A percentile compares a stretch with the other conserved stretches of the same genome.
Conservation (phyloP, 2,797 vertebrate species). For the Pempheris klunzingeri region DNA sequence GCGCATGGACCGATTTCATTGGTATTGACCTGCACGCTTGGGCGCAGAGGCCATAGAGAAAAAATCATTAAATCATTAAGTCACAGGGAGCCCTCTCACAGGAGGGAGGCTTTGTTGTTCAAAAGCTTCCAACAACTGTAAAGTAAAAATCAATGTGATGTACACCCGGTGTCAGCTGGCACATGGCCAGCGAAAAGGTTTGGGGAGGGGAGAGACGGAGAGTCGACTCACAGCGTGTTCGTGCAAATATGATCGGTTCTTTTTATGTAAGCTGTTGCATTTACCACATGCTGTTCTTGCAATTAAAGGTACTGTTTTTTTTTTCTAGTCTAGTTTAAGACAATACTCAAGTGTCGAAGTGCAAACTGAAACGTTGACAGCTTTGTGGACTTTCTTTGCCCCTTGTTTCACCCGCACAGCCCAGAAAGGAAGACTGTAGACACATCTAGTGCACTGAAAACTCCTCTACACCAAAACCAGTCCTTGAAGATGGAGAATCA, state of each 20-base stretch:
- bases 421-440: background rate
- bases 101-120: constrained; percentile 39
- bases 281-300: background rate
- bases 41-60: constrained; percentile 21
- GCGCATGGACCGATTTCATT: constrained; percentile 15
- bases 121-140: constrained; percentile 39
- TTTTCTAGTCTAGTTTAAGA: background rate
- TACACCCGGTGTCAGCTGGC: constrained; percentile 32
- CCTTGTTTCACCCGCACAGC: too few species aligned
- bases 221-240: background rate
- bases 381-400: too few species aligned
- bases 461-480: too few species aligned
- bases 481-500: too few species aligned
- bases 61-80: constrained; percentile 53
- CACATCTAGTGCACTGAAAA: too few species aligned
- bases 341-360: too few species aligned
- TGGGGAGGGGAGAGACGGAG: background rate
- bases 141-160: constrained; percentile 59
- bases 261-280: background rate
- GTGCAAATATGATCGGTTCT: background rate
- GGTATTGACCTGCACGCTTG: constrained; percentile 34
- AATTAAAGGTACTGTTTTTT: too few species aligned
- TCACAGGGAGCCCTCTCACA: constrained; percentile 42
- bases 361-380: too few species aligned
- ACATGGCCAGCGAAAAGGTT: constrained; percentile 14